These are phyloP conservation scores for Nyleta sp. DNA, from an alignment of 2,888 invertebrate species.

Conservation along the genomic window DNA sequence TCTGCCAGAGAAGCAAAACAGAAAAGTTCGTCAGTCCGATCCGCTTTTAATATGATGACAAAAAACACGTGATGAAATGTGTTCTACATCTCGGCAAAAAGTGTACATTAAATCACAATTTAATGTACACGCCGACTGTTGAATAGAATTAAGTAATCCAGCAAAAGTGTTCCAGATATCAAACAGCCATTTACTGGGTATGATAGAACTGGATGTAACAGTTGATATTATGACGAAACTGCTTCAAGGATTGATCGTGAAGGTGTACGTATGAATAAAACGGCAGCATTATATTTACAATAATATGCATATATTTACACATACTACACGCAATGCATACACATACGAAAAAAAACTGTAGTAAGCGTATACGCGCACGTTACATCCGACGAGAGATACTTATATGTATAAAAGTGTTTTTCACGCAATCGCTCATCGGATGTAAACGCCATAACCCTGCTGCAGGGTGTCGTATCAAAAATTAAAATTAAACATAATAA, in stretches of 20 bases:
- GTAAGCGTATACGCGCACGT: slow-evolving; percentile 67
- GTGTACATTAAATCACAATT: no score
- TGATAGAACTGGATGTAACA: slow-evolving; percentile 46
- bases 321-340: slow-evolving; percentile 68
- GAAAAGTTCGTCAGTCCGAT: slow-evolving; percentile 3
- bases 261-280: slow-evolving; percentile 61
- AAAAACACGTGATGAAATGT: slow-evolving; percentile 5
- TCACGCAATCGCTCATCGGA: slow-evolving; percentile 66
- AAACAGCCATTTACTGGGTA: slow-evolving; percentile 38
- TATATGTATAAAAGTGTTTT: slow-evolving; percentile 19
- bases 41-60: slow-evolving; percentile 4
- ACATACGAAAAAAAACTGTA: slow-evolving; percentile 65
- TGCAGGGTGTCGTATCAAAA: slow-evolving; percentile 62
- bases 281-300: slow-evolving; percentile 71
- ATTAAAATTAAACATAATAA: slow-evolving; percentile 69
- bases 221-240: slow-evolving; percentile 43
- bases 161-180: slow-evolving; percentile 61
- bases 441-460: slow-evolving; percentile 58
- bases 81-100: slow-evolving; percentile 14
- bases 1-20: slow-evolving; percentile 9
- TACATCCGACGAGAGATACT: slow-evolving; percentile 70
- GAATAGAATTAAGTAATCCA: slow-evolving; percentile 55
- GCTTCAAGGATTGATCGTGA: slow-evolving; percentile 40
- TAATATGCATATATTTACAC: slow-evolving; percentile 76
- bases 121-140: slow-evolving; percentile 40